These are phyloP conservation scores for Mamestra configurata DNA, from an alignment of 1,140 invertebrate genomes.

Conservation along the genomic window DNA sequence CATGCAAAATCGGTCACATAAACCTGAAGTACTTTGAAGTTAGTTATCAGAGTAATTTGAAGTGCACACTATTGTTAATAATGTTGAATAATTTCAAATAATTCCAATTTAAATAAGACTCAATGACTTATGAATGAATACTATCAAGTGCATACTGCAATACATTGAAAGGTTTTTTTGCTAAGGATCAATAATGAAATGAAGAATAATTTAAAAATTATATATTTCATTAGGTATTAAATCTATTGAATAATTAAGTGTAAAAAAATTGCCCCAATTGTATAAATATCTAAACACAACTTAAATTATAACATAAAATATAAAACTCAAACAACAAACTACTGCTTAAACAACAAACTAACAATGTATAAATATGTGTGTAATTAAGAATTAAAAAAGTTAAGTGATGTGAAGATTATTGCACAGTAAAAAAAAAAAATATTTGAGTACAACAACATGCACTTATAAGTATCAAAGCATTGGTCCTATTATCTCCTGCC, in stretches of 20 bases:
- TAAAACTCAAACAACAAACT: no score
- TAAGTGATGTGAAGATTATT: background rate
- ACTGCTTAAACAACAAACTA: background rate
- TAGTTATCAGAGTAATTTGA: no score
- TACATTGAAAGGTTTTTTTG: background rate
- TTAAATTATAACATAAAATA: background rate
- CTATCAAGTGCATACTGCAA: no score
- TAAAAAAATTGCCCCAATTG: background rate
- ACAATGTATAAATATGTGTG: background rate
- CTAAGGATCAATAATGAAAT: slow-evolving; percentile 6
- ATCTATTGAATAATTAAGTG: background rate
- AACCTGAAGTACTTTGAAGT: no score
- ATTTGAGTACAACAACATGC: background rate
- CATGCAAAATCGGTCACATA: no score
- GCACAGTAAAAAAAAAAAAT: background rate
- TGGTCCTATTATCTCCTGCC: no score
- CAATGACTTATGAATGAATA: no score
- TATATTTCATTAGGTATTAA: slow-evolving; percentile 17
- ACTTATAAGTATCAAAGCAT: background rate
- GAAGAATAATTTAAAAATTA: slow-evolving; percentile 6
- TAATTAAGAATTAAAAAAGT: background rate
- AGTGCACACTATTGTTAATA: no score
- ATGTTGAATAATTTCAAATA: no score
- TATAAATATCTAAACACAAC: background rate
- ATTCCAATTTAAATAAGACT: no score